Base-by-base conservation (phyloP, 2,888 invertebrate genomes). In the Vanessa cardui region DNA sequence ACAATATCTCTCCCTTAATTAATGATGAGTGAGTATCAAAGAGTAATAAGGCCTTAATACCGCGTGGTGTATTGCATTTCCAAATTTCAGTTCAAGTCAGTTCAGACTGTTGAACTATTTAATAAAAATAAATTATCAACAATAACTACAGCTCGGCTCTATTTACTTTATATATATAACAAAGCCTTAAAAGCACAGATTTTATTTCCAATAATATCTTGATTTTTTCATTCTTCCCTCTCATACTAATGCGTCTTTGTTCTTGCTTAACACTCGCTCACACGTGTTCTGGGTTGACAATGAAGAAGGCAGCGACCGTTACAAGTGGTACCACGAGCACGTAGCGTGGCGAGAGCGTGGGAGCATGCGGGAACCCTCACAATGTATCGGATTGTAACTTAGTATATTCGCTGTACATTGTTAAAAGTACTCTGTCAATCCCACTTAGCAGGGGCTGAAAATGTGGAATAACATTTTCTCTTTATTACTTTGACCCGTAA, bases 211-310 rank as follows among this genome's bases (percentile, higher is more conserved):
- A 54, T 16, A 16, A 20, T 31, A 33, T 16, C 31, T 26, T 54
- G 31, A 31, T 31, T 60, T 68, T 59, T 69, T 49, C 18, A 50
- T 58, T 61, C 62, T 63, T 72, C 71, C 71, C 62, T 64, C 64
- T 45, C 67, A 64, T 59, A 62, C 54, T 72, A 69, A 71, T 69
- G 64, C 26, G 62, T 58, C 70, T 72, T 72, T 72, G 69, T 72
- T 72, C 69, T 71, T 52, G 58, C 63, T 59, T 67, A 64, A 67
- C 76, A 75, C 79, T 78, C 74, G 75, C 76, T 78, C 78, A 84
- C 90, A 89, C 89, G 88, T 89, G 89, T 85, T 83, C 77, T 77
- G 83, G 54, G 80, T 87, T 81, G 82, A 82, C 83, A 83, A 85
- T 84, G 81, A 77, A 77, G 77, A 76, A 77, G 76, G 76, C 78